These are phyloP conservation scores for Diplodus puntazzo DNA, from an alignment of 2,797 vertebrate species.

Conservation along the genomic window DNA sequence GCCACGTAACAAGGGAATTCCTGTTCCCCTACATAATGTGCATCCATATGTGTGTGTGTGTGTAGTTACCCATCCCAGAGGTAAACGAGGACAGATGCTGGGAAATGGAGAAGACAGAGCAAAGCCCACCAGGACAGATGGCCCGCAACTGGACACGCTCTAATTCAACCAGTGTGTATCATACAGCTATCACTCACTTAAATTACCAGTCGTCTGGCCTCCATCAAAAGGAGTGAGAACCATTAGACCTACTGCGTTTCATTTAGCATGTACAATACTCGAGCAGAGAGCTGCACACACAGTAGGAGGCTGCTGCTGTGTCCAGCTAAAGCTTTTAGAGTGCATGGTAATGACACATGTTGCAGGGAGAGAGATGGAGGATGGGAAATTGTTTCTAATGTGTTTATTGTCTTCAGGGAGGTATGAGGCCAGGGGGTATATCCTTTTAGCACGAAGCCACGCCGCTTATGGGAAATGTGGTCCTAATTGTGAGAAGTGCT, in stretches of 20 bases:
- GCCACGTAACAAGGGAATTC: no score
- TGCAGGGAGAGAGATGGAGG: not conserved
- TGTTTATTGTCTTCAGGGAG: conserved; percentile 32
- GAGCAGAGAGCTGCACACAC: not conserved
- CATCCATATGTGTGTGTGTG: conserved; percentile 34
- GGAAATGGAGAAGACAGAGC: conserved; percentile 62
- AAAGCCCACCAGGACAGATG: conserved; percentile 75
- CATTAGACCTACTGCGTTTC: not conserved
- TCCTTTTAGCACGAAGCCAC: conserved; percentile 3
- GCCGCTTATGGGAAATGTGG: conserved; percentile 24
- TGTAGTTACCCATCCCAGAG: conserved; percentile 79
- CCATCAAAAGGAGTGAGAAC: not conserved
- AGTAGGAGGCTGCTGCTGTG: not conserved
- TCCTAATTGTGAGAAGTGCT: conserved; percentile 27
- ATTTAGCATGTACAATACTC: not conserved
- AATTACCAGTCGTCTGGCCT: not conserved
- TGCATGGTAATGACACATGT: not conserved
- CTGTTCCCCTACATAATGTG: not conserved
- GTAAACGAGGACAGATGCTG: conserved; percentile 69
- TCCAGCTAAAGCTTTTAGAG: conserved; percentile 22
- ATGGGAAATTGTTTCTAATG: conserved; percentile 19
- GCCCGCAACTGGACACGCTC: conserved; percentile 85
- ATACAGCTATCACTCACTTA: not conserved
- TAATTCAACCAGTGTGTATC: conserved; percentile 89
- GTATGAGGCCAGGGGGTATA: conserved; percentile 17